Evolutionary conservation across 2,113 vertebrate species (phyloP).

Genomic region (Geothlypis trichas): DNA sequence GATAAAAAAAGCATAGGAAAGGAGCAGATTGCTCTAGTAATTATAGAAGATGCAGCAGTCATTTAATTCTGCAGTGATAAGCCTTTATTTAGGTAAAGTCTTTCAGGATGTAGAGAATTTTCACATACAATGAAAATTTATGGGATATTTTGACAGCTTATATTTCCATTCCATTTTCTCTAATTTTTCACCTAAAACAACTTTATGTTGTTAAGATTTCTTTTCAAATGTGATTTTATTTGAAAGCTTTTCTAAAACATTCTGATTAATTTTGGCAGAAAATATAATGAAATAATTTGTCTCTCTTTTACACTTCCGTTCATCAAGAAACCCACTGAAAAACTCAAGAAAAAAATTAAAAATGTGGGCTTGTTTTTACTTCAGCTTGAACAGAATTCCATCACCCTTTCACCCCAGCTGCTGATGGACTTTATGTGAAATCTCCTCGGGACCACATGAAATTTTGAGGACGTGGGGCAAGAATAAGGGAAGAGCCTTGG

Average conservation of each 20-base stretch:
- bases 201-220: neutral
- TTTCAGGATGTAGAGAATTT: neutral
- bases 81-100: neutral
- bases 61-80: neutral
- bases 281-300: neutral
- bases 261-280: neutral
- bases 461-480: neutral
- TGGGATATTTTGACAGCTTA: neutral
- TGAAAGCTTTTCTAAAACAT: neutral
- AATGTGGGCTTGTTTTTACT: neutral
- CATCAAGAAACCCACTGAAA: neutral
- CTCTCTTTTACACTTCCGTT: neutral
- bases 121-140: neutral
- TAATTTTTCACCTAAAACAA: neutral
- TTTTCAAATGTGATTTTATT: neutral
- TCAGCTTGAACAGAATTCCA: neutral
- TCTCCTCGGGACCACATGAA: neutral
- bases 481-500: neutral
- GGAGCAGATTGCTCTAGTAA: neutral
- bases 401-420: neutral
- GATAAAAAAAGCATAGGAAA: neutral
- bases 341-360: neutral
- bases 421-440: neutral
- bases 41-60: neutral
- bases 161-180: neutral